Conservation (phyloP, 2,888 invertebrate species). For the Tuta absoluta region DNA sequence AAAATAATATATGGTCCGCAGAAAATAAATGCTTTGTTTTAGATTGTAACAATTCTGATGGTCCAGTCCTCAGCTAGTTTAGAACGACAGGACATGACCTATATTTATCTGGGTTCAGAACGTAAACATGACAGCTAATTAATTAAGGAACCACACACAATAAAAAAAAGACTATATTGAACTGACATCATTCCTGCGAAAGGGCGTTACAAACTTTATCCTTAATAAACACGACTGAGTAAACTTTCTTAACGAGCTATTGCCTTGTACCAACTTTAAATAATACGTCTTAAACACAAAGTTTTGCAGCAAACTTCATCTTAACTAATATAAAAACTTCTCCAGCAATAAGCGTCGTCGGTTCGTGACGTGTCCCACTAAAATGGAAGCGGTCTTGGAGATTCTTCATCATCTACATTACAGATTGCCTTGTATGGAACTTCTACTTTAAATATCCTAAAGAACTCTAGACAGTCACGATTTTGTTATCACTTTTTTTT, state of each 20-base stretch:
- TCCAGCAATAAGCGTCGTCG: background rate
- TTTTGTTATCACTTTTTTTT: conserved; percentile 1
- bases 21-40: conserved; percentile 7
- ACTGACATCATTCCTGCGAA: background rate
- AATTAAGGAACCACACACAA: background rate
- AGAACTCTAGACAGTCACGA: conserved; percentile 8
- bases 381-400: conserved; percentile 7
- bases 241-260: conserved; percentile 11
- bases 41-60: background rate
- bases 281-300: conserved; percentile 13
- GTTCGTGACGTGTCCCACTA: background rate
- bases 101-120: conserved; percentile 5
- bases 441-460: background rate
- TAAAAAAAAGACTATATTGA: background rate
- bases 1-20: conserved; percentile 3
- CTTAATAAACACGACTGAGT: background rate
- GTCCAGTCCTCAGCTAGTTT: background rate
- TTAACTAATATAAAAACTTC: conserved; percentile 17
- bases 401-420: background rate
- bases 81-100: background rate
- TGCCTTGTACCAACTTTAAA: conserved; percentile 5
- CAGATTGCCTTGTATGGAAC: conserved; percentile 12
- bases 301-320: background rate
- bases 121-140: background rate
- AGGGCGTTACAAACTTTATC: background rate